A percentile compares a stretch with the other conserved stretches of the same genome.
These are phyloP conservation scores for Ailurus styani DNA, from an alignment of 2,113 vertebrate genomes.

Conservation along the genomic window DNA sequence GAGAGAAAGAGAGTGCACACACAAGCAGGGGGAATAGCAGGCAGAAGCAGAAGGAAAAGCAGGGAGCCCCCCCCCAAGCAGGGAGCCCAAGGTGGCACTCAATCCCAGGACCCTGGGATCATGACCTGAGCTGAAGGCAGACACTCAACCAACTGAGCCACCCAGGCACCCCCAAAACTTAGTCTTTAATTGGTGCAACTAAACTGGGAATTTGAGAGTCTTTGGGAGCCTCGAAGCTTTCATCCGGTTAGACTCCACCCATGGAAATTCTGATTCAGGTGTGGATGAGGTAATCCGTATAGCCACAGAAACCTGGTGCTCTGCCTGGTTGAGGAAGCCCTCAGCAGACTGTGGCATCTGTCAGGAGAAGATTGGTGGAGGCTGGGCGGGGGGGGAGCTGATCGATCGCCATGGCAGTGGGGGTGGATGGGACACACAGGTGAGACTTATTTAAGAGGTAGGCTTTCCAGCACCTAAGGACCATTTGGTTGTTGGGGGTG, in stretches of 20 bases:
- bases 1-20: too few relatives aligned
- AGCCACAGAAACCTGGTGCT: background rate
- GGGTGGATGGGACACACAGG: background rate
- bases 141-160: background rate
- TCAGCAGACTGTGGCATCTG: background rate
- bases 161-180: background rate
- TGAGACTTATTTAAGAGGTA: background rate
- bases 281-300: background rate
- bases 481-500: background rate
- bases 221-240: background rate
- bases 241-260: background rate
- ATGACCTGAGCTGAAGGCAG: background rate
- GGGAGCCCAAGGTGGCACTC: too few relatives aligned
- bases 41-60: too few relatives aligned
- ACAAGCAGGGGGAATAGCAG: too few relatives aligned
- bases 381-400: rapidly evolving
- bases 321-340: background rate
- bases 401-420: background rate
- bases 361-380: background rate
- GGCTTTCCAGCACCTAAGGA: background rate
- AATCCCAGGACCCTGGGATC: background rate
- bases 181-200: background rate
- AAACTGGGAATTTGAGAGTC: background rate
- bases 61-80: too few relatives aligned
- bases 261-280: background rate